These are phyloP conservation scores for Terrapene triunguis DNA, from an alignment of 2,113 vertebrate genomes.

Conservation along the genomic window DNA sequence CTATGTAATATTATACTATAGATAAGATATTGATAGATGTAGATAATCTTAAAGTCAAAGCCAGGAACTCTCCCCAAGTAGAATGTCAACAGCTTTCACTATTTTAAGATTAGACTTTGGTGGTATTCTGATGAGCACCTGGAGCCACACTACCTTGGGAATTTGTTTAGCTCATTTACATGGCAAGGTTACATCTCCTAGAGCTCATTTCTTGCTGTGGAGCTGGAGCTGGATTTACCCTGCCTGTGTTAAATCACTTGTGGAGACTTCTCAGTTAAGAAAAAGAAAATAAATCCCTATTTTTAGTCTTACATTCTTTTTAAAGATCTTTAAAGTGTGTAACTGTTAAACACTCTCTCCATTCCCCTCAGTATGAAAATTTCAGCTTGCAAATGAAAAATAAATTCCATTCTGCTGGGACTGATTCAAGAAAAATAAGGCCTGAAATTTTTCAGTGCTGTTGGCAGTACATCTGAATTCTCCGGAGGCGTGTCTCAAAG, in stretches of 20 bases:
- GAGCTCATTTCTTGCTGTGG: not conserved
- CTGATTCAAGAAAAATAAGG: conserved; percentile 80
- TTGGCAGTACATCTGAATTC: conserved; percentile 79
- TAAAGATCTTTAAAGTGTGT: conserved; percentile 47
- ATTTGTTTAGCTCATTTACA: not conserved
- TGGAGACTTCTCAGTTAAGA: conserved; percentile 47
- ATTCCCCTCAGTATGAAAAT: conserved; percentile 53
- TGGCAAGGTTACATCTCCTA: not conserved
- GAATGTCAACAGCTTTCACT: not conserved
- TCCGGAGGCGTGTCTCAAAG: conserved; percentile 66
- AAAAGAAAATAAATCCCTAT: conserved; percentile 10
- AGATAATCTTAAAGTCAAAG: fast-evolving
- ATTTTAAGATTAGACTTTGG: not conserved
- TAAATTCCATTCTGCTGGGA: conserved; percentile 73
- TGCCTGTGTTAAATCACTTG: conserved; percentile 7
- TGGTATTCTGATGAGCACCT: not conserved
- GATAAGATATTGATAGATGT: not conserved
- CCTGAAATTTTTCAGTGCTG: conserved; percentile 68
- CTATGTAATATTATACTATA: not conserved
- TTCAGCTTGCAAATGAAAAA: conserved; percentile 75
- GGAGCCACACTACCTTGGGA: not conserved
- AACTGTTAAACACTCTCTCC: conserved; percentile 40
- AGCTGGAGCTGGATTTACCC: not conserved
- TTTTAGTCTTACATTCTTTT: conserved; percentile 69
- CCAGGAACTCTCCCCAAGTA: not conserved